Percentiles rank a stretch among this genome's conserved stretches.
These are phyloP conservation scores for Phylloscopus collybita DNA, from an alignment of 2,797 vertebrate species.

Conservation along the genomic window DNA sequence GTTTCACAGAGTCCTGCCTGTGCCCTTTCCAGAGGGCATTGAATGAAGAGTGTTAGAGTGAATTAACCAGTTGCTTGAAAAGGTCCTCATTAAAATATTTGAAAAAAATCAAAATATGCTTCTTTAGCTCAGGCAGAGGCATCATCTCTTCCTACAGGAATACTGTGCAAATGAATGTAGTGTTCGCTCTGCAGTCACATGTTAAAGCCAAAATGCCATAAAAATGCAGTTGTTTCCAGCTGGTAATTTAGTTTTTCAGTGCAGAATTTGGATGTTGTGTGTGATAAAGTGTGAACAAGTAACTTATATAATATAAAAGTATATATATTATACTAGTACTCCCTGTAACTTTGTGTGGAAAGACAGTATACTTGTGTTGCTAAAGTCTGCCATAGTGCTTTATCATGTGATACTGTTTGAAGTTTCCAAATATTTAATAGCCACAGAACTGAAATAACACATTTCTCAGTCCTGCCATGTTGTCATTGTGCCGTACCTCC, in stretches of 20 bases:
- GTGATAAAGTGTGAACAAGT: not conserved
- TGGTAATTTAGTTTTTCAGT: not conserved
- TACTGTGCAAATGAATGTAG: not conserved
- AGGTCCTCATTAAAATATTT: not conserved
- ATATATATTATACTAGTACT: not conserved
- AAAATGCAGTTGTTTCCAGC: not conserved
- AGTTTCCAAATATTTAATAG: not conserved
- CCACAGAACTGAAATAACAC: not conserved
- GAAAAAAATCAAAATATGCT: not conserved
- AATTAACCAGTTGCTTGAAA: not conserved
- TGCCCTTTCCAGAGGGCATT: not conserved
- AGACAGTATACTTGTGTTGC: not conserved
- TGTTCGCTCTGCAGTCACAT: not conserved
- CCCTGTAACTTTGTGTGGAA: not conserved
- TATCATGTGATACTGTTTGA: not conserved
- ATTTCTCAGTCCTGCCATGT: not conserved
- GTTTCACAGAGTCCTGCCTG: not conserved
- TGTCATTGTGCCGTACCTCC: not conserved
- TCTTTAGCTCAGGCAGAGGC: not conserved
- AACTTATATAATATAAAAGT: not conserved
- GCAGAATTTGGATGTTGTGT: not conserved
- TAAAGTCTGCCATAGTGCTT: not conserved
- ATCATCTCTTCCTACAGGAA: not conserved
- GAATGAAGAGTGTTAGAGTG: not conserved
- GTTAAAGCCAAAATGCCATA: not conserved